phyloP scores from a whole-genome alignment of 1,140 invertebrate genomes.

The Trissolcus basalis region DNA sequence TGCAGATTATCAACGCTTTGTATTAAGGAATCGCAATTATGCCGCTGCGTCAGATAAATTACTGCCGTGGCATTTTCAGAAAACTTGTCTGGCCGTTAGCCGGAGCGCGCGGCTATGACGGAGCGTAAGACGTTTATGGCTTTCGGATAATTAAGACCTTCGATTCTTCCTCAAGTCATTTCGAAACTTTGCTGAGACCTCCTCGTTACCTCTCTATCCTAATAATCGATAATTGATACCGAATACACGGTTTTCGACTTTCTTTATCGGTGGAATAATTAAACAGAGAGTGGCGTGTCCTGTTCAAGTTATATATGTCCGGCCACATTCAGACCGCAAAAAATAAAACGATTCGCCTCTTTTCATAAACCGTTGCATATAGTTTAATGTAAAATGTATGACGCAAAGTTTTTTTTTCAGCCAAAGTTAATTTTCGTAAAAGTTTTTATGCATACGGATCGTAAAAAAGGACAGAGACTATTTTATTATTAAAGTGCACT shows the following conservation, averaged over 20 bases:
- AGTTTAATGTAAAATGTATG: too few species aligned
- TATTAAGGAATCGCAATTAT: slow-evolving; percentile 45
- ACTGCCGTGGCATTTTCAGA: slow-evolving; percentile 56
- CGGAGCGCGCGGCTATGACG: slow-evolving; percentile 12
- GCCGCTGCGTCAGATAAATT: slow-evolving; percentile 35
- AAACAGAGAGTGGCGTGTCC: not conserved
- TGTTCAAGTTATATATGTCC: not conserved
- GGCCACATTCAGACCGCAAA: too few species aligned
- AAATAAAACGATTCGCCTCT: too few species aligned
- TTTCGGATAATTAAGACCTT: slow-evolving; percentile 59
- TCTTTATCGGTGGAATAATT: slow-evolving; percentile 16
- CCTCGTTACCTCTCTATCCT: slow-evolving; percentile 13
- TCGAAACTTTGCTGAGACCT: slow-evolving; percentile 27
- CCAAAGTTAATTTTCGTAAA: slow-evolving; percentile 7
- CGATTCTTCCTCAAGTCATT: slow-evolving; percentile 32
- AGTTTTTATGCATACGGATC: slow-evolving; percentile 11
- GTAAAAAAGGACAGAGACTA: slow-evolving; percentile 24
- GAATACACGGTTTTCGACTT: slow-evolving; percentile 40
- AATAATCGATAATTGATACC: slow-evolving; percentile 44
- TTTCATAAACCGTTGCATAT: too few species aligned
- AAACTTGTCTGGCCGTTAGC: slow-evolving; percentile 53
- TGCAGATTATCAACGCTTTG: slow-evolving; percentile 41
- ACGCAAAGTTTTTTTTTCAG: too few species aligned
- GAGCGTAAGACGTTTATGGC: slow-evolving; percentile 46
- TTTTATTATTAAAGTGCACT: slow-evolving; percentile 43